Evolutionary conservation across 2,797 vertebrate species (phyloP).

Genomic region (Acanthiza pusilla): DNA sequence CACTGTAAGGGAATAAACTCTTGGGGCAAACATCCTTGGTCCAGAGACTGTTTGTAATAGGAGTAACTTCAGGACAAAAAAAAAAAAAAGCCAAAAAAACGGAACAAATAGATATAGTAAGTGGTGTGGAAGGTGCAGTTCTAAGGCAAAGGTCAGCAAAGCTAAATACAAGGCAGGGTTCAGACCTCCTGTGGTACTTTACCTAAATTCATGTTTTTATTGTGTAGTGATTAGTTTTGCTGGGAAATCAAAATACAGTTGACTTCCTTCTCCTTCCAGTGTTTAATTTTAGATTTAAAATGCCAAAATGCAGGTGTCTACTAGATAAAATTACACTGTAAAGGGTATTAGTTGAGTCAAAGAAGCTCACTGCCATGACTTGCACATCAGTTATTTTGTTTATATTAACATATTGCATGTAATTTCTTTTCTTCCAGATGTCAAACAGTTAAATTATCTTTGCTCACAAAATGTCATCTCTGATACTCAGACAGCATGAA

Average conservation of each 20-base stretch:
- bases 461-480: background rate
- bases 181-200: background rate
- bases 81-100: background rate
- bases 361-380: background rate
- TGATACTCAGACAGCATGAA: background rate
- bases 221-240: background rate
- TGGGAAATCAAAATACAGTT: background rate
- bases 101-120: background rate
- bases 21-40: constrained; percentile 18
- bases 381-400: background rate
- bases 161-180: background rate
- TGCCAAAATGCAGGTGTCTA: background rate
- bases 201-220: background rate
- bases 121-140: background rate
- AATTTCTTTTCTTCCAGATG: background rate
- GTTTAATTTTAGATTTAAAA: background rate
- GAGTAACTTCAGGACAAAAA: background rate
- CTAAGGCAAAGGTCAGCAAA: constrained; percentile 20
- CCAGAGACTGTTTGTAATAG: constrained; percentile 43
- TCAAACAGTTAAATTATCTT: background rate
- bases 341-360: background rate
- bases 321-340: background rate
- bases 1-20: constrained; percentile 58
- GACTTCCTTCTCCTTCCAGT: background rate
- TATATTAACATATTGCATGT: background rate